Evolutionary conservation across 2,888 invertebrate species (phyloP).

Genomic region (Ptilodon capucinus): DNA sequence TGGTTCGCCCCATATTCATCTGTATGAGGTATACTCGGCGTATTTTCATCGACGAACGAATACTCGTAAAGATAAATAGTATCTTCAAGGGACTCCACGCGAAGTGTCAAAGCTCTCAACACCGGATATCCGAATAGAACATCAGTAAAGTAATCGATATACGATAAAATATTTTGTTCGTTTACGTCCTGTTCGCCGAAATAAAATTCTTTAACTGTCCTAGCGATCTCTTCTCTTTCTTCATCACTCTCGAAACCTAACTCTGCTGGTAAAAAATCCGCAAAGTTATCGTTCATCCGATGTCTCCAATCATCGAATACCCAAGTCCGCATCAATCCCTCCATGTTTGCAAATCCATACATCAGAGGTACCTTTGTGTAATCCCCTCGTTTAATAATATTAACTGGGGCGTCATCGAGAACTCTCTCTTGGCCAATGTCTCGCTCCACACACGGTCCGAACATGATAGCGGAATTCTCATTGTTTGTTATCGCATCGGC

Average conservation of each 20-base stretch:
- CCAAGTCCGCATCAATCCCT: conserved; percentile 34
- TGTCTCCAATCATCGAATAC: conserved; percentile 30
- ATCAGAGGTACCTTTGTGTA: conserved; percentile 28
- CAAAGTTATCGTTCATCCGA: conserved; percentile 44
- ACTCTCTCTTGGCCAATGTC: conserved; percentile 32
- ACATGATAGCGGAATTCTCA: conserved; percentile 15
- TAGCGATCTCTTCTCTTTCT: conserved; percentile 34
- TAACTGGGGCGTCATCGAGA: conserved; percentile 23
- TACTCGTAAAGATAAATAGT: conserved; percentile 51
- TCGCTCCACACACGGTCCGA: conserved; percentile 44
- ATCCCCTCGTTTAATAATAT: conserved; percentile 20
- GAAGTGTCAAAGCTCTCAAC: conserved; percentile 37
- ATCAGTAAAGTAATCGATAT: conserved; percentile 55
- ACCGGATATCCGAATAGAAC: conserved; percentile 39
- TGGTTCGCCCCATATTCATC: conserved; percentile 42
- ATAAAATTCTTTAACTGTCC: conserved; percentile 43
- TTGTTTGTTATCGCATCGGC: conserved; percentile 6
- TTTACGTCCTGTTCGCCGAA: conserved; percentile 42
- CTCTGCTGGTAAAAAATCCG: conserved; percentile 46
- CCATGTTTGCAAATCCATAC: conserved; percentile 46
- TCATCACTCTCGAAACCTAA: conserved; percentile 38
- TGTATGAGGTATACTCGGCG: conserved; percentile 33
- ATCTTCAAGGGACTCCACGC: conserved; percentile 33
- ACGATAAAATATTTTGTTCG: conserved; percentile 23
- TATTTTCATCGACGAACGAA: conserved; percentile 40